Evolutionary conservation across 2,113 vertebrate genomes (phyloP).

Genomic region (Halichoerus grypus): DNA sequence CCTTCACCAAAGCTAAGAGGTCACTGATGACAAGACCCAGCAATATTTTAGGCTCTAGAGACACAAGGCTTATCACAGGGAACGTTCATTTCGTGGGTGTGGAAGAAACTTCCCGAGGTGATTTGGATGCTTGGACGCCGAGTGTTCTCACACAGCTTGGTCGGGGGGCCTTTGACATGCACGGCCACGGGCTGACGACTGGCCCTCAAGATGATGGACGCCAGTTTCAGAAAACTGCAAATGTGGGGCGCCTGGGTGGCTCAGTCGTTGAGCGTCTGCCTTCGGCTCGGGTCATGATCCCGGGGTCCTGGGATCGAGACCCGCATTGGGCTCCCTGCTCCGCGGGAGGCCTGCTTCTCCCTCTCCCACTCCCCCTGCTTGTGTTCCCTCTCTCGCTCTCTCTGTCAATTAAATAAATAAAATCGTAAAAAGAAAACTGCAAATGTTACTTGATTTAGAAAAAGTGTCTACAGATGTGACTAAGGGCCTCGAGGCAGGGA

Average conservation of each 20-base stretch:
- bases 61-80: rapidly evolving
- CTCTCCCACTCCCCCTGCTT: no score
- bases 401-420: no score
- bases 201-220: neutral
- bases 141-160: neutral
- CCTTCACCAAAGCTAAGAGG: neutral
- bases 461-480: neutral
- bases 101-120: neutral
- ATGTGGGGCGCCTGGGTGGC: neutral
- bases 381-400: no score
- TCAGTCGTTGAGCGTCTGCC: no score
- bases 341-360: no score
- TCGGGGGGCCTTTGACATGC: neutral
- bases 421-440: neutral
- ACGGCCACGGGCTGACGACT: rapidly evolving
- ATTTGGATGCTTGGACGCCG: rapidly evolving
- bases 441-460: neutral
- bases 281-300: no score
- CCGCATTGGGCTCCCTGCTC: no score
- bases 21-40: neutral
- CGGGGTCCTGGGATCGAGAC: no score
- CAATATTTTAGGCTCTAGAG: rapidly evolving
- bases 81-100: no score
- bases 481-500: neutral
- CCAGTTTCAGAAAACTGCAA: neutral